These are phyloP conservation scores for Globodera ellingtonae DNA, from an alignment of 1,140 invertebrate species.

Conservation along the genomic window DNA sequence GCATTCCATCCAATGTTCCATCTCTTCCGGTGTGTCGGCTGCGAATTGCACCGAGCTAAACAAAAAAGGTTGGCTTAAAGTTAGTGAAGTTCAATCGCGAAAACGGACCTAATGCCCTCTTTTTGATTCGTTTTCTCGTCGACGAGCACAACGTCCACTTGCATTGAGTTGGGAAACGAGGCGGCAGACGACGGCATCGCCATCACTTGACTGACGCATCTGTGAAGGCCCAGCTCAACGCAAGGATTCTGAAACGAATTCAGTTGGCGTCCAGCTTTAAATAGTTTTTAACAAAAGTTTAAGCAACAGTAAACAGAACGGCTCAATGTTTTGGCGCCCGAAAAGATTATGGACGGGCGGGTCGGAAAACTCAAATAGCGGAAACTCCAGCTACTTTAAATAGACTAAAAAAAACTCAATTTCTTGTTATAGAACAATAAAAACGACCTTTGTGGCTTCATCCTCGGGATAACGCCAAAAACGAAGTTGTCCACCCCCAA, in stretches of 20 bases:
- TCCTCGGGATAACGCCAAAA: slow-evolving; percentile 46
- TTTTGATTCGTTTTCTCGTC: slow-evolving; percentile 9
- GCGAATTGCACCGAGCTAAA: slow-evolving; percentile 33
- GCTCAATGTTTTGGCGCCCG: too few species aligned
- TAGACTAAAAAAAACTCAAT: too few species aligned
- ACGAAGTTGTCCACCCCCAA: slow-evolving; percentile 17
- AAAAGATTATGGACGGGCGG: too few species aligned
- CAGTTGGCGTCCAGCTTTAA: not conserved
- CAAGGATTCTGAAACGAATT: slow-evolving; percentile 25
- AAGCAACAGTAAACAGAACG: too few species aligned
- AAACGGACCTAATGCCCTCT: slow-evolving; percentile 31
- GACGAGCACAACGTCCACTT: slow-evolving; percentile 30
- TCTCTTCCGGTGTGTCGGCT: slow-evolving; percentile 34
- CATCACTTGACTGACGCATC: slow-evolving; percentile 28
- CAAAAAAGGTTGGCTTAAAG: not conserved
- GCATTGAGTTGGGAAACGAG: slow-evolving; percentile 40
- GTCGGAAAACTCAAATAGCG: too few species aligned
- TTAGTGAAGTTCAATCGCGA: not conserved
- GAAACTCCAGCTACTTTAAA: too few species aligned
- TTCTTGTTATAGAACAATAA: not conserved
- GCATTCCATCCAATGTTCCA: slow-evolving; percentile 31
- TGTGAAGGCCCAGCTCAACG: slow-evolving; percentile 25
- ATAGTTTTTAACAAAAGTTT: too few species aligned
- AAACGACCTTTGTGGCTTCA: slow-evolving; percentile 34
- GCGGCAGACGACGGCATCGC: slow-evolving; percentile 31